phyloP scores from a whole-genome alignment of 2,113 vertebrate genomes.

The Boulengeromyrus knoepffleri region DNA sequence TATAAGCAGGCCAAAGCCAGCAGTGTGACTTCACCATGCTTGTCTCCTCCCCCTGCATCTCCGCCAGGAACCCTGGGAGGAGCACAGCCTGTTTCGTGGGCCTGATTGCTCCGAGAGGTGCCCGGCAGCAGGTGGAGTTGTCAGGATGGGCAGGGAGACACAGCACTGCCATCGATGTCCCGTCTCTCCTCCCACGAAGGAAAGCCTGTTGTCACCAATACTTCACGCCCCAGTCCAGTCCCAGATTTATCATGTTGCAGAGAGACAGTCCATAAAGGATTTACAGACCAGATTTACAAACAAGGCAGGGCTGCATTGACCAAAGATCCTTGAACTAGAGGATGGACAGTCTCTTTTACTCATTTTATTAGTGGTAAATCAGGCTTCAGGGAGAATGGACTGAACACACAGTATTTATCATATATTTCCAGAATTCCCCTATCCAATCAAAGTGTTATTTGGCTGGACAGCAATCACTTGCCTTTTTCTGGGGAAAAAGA shows the following conservation, averaged over 20 bases:
- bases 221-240: not conserved
- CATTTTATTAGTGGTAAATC: not conserved
- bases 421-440: not conserved
- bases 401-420: not conserved
- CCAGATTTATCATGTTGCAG: not conserved
- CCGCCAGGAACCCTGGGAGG: not conserved
- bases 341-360: not conserved
- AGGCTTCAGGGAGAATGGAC: not conserved
- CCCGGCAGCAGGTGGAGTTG: not conserved
- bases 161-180: not conserved
- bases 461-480: not conserved
- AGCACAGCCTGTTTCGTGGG: not conserved
- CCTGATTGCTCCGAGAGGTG: not conserved
- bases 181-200: not conserved
- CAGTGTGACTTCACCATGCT: not conserved
- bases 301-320: not conserved
- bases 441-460: not conserved
- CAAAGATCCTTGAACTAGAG: not conserved
- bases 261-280: not conserved
- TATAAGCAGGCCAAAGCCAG: not conserved
- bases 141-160: not conserved
- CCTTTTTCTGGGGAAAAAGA: not conserved
- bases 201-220: no score
- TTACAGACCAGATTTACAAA: not conserved
- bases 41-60: not conserved